Evolutionary conservation across 1,140 invertebrate species (phyloP), one percentile per base, ranked within the genome.

Genomic region (Matsumurasca onukii): DNA sequence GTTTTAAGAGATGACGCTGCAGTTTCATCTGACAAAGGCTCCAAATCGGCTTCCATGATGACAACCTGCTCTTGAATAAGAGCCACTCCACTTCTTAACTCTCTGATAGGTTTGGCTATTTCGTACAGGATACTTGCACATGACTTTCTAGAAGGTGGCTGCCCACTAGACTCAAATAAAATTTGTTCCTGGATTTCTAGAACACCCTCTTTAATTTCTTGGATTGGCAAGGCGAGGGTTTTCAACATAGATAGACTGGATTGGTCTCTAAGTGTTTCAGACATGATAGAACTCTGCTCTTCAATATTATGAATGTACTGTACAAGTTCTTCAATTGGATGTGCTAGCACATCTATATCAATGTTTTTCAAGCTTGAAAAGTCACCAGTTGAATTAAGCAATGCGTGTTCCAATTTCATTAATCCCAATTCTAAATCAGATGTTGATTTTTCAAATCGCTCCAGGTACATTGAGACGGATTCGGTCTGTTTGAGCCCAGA

Each of bases 191-290:
- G 78, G 13, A 77, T 69, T 71, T 82, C 79, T 63, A 80, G 78
- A 20, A 80, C 74, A 52, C 76, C 78, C 70, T 79, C 80, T 29
- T 80, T 75, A 45, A 80, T 77, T 75, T 84, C 80, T 71, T 82
- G 77, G 22, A 83, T 70, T 30, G 81, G 76, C 73, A 84, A 78
- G 64, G 78, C 72, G 34, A 82, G 76, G 57, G 77, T 78, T 67
- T 72, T 73, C 2, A 79, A 62, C 48, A 70, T 57, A 30, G 69
- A 67, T 65, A 75, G 59, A 69, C 59, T 70, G 3, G 69, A 70
- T 62, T 72, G 62, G 52, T 73, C 72, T 52, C 67, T 62, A 25
- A 68, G 3, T 13, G 66, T 64, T 49, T 68, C 65, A 25, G 68
- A 66, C 52, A 30, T 5, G 39, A 59, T 31, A 34, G 51, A 55